Base-by-base conservation (phyloP, 2,797 vertebrate species). In the Syngnathus rostellatus region DNA sequence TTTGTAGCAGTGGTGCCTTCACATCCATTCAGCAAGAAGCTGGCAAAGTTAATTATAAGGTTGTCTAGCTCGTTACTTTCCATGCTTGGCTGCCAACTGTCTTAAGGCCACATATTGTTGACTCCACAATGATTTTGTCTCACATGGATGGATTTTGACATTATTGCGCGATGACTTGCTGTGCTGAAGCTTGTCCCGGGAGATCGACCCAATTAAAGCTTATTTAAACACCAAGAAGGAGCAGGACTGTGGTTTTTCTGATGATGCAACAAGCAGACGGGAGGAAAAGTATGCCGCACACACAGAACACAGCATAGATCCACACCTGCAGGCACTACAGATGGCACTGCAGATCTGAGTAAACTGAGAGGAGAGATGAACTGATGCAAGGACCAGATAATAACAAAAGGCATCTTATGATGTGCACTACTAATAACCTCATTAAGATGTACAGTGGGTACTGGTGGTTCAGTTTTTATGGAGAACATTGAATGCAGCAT, bases 81-180 rank as follows among this genome's bases (percentile, higher is more conserved):
- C n/a, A 23, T 23, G 60, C 1, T 43, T 43, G n/a, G 40, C 60
- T 61, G 39, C 38, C 23, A 25, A 31, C 12, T 45, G 21, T 62
- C 60, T 25, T 8, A 17, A 45, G 60, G 60, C 60, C 40, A 16
- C 60, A 43, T 62, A 61, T 17, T 45, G 60, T 45, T 62, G 40
- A 62, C 60, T 25, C 11, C 40, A 40, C 60, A 43, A 62, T 16
- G 41, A 45, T 62, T 62, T 62, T 45, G 40, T 62, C 40, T 62
- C 41, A 62, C 60, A 14, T 16, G 60, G 60, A 45, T 45, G 60
- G 40, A 62, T 62, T 45, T 62, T 62, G 60, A 62, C 45, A 62
- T 45, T 41, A 45, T 25, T 17, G 40, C 10, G 40, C 41, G 45
- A 45, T 16, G 60, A 62, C 60, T 45, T 43, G 40, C 14, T 43